Base-by-base conservation (phyloP, 35 echinoderm and acorn worm genomes). In the Hemicentrotus pulcherrimus region DNA sequence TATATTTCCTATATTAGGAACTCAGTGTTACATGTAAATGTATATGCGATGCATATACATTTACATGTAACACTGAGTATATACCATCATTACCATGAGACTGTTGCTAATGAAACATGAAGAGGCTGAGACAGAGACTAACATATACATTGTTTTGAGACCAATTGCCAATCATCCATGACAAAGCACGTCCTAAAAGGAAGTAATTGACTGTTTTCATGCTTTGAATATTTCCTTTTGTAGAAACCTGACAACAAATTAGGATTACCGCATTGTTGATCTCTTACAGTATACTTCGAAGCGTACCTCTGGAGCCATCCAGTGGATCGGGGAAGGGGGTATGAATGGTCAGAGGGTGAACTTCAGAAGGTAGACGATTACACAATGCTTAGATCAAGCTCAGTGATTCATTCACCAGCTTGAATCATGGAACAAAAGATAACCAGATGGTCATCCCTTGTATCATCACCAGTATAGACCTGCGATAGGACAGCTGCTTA, bases 181-280 rank as follows among this genome's bases (percentile, higher is more conserved):
- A 47, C 88, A 90, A 47, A 11, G 18, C 32, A 33, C 88, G 18
- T 90, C 88, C 88, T 33, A 32, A 90, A 89, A 90, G 88, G 88
- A 90, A 90, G 88, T 47, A 90, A 90, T 90, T 90, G 88, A 90
- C 12, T 45, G 88, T 90, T 90, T 45, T 47, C 32, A 90, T 15
- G 88, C 88, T 90, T 47, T 90, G 19, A 90, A 90, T 90, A 90
- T 47, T 90, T 90, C 88, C 88, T 90, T 16, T 78, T 78, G 19
- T 28, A 0, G 19, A 78, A 78, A 78, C 5, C 5, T 55, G 50
- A 55, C 9, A 55, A 55, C 50, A 55, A 55, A 55, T 55, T 55
- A 15, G 50, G 50, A 55, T 55, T 55, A 55, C 35, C 11, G 50
- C 50, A 12, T 55, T 10, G 50, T 55, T 10, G 50, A 55, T 2